phyloP scores from a whole-genome alignment of 2,113 vertebrate species.

The Orycteropus afer region DNA sequence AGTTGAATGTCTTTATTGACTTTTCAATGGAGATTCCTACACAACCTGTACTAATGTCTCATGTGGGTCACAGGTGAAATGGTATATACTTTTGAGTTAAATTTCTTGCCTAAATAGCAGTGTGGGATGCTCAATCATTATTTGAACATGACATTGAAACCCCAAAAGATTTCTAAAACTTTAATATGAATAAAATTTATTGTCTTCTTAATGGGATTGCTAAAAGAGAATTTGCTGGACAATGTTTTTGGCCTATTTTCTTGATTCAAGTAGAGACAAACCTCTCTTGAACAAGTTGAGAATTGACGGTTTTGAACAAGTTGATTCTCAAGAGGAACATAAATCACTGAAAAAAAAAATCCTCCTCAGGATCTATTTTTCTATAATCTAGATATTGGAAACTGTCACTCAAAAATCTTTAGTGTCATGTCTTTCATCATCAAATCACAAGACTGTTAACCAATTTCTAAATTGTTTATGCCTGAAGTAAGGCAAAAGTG shows the following conservation, averaged over 20 bases:
- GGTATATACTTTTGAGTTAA: neutral
- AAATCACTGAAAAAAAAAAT: neutral
- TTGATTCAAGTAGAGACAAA: neutral
- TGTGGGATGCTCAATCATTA: neutral
- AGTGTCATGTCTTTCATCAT: neutral
- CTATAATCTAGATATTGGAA: neutral
- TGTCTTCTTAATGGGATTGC: neutral
- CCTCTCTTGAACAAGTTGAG: neutral
- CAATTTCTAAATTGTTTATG: slow-evolving; percentile 5
- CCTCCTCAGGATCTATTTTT: neutral
- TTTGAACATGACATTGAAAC: neutral
- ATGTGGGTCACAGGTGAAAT: neutral
- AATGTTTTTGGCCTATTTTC: neutral
- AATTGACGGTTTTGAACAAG: slow-evolving; percentile 28
- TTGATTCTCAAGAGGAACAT: slow-evolving; percentile 27
- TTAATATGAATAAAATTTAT: neutral
- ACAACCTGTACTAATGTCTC: neutral
- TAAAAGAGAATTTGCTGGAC: neutral
- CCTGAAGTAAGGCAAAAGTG: slow-evolving; percentile 6
- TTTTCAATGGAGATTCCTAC: neutral
- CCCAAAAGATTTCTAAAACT: neutral
- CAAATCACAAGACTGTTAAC: neutral
- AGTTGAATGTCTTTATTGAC: neutral
- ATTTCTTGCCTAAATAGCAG: neutral
- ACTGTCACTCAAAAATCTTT: neutral